Evolutionary conservation across 2,113 vertebrate species (phyloP), one percentile per base, ranked within the genome.

Genomic region (Chlorodrepanis virens): DNA sequence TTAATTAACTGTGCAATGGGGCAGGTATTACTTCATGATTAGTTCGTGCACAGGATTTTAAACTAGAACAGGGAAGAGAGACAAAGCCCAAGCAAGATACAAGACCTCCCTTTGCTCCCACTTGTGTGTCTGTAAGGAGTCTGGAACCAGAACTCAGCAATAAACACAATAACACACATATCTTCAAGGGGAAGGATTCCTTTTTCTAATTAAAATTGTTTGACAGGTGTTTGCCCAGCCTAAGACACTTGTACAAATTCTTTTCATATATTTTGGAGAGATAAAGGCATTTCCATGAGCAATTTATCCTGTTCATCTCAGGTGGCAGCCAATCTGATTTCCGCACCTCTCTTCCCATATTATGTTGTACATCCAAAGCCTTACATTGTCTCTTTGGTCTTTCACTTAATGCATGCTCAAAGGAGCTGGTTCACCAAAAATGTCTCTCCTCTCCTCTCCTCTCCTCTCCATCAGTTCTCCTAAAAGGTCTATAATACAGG

Each of bases 381-480:
- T 81, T 54, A 19, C 9, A 75, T 6, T 52, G 3, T 37, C 5
- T 61, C 27, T 83, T 82, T 61, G 19, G 4, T 50, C 17, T 28
- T 83, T 61, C 17, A 79, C 21, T 45, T 45, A 65, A 54, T 39
- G 21, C 21, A 61, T 33, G 20, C 18, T 70, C 35, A 69, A 47
- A 29, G 9, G 29, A 60, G 8, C 10, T 82, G 14, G 2, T 74
- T 88, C 44, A 42, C 13, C 10, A 68, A 75, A 82, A 71, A 75
- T 29, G 1, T 39, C 1, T 16, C 13, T 5, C 17, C 4, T 24
- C 15, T 7, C 49, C 35, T 5, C 23, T 40, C 11, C 20, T 6
- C 11, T 47, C 47, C 3, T 83, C 19, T 81, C 20, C 1, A 37
- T 37, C 37, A 37, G 37, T 37, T 37, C 37, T 37, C 37, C 37